Evolutionary conservation across 1,140 invertebrate genomes (phyloP), one percentile per base, ranked within the genome.

Genomic region (Lerema accius): DNA sequence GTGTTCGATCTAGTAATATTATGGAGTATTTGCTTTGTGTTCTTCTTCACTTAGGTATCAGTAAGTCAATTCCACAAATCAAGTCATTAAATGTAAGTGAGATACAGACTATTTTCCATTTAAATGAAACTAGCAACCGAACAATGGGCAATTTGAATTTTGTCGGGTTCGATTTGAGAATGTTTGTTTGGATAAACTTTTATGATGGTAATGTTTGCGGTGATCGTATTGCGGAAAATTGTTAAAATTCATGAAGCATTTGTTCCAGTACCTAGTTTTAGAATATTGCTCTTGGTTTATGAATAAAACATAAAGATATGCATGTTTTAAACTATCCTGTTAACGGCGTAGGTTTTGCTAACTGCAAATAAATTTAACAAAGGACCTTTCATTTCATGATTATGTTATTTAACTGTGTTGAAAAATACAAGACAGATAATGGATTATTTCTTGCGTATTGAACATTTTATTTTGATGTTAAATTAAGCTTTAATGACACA

Each of bases 11-110:
- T 76, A 26, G 48, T 82, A 45, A 48, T 59, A 69, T 71, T 84
- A 73, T 80, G 73, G 73, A 76, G 71, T 76, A 50, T 76, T 51
- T 82, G 72, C 61, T 84, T 85, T 67, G 67, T 78, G 17, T 89
- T 88, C 65, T 84, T 84, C 69, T 84, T 88, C 55, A 88, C 82
- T 80, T 86, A 88, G 73, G 55, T 67, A 37, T 39, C 15, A 42
- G 40, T 65, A 58, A 35, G 42, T 49, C 35, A 49, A 45, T 61
- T 64, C 39, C 19, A 63, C 59, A 16, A 67, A 59, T 74, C 62
- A 71, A 79, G 78, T 73, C 69, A 69, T 72, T 78, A 77, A 46
- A 61, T 65, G 17, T 80, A 81, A 82, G 72, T 69, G 76, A 76
- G 71, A 74, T 76, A 81, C 73, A 77, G 78, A 81, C 78, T 80